Percentiles rank a stretch among this genome's conserved stretches.
Evolutionary conservation across 2,888 invertebrate species (phyloP).

Genomic region (Platycnemis pennipes): DNA sequence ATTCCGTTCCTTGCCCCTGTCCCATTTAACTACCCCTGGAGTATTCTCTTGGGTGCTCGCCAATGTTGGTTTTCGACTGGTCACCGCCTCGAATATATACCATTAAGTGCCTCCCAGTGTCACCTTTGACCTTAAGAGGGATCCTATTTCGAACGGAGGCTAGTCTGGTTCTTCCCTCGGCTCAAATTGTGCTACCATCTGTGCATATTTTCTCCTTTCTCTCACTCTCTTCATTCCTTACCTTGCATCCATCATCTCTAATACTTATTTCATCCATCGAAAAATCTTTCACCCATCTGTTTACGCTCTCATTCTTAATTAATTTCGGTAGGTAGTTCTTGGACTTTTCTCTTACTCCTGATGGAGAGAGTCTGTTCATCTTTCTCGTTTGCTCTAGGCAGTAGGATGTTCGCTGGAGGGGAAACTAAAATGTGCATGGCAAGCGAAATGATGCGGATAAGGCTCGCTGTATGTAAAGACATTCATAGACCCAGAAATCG

Average conservation of each 20-base stretch:
- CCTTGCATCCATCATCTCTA: not conserved
- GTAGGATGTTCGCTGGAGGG: not conserved
- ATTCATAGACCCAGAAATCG: too few species aligned
- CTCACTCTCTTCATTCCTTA: not conserved
- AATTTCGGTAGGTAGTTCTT: not conserved
- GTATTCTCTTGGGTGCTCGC: not conserved
- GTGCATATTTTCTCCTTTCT: not conserved
- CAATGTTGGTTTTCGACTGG: not conserved
- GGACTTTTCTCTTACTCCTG: not conserved
- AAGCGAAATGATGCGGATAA: too few species aligned
- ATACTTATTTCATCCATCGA: not conserved
- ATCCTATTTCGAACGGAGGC: not conserved
- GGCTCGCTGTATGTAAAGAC: too few species aligned
- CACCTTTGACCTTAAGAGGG: constrained; percentile 33
- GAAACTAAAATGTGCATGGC: too few species aligned
- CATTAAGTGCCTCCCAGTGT: not conserved
- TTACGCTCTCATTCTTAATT: not conserved
- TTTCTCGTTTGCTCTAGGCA: not conserved
- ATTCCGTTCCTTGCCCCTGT: not conserved
- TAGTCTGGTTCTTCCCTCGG: not conserved
- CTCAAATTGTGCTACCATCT: not conserved
- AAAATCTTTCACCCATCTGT: not conserved
- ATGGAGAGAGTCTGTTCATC: not conserved
- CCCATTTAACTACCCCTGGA: not conserved
- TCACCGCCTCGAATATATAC: not conserved